phyloP scores from a whole-genome alignment of 1,140 invertebrate genomes.

The Sminthurides bifidus region DNA sequence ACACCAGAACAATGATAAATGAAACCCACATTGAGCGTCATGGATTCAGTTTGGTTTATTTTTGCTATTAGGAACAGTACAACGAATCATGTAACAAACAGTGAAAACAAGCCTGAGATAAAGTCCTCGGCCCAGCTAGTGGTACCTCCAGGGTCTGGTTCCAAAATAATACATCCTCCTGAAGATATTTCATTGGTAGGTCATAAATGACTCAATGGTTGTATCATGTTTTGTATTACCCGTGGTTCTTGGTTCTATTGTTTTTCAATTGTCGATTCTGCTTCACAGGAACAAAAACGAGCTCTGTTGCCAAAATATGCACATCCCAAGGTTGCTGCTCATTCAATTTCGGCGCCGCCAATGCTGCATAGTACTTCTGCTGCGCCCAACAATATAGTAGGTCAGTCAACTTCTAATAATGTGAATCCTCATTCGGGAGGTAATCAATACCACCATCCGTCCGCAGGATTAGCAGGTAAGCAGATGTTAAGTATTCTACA shows the following conservation, averaged over 20 bases:
- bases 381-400: not conserved
- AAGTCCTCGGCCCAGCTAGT: too few relatives aligned
- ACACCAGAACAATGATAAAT: constrained; percentile 8
- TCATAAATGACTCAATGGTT: not conserved
- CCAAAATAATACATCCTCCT: constrained; percentile 85
- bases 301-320: constrained; percentile 64
- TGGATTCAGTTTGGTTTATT: too few relatives aligned
- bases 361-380: constrained; percentile 9
- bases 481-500: not conserved
- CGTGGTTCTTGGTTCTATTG: too few relatives aligned
- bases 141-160: constrained; percentile 60
- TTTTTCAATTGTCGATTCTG: too few relatives aligned
- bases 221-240: too few relatives aligned
- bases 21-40: too few relatives aligned
- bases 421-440: constrained; percentile 19
- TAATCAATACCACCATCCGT: constrained; percentile 27
- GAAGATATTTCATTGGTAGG: constrained; percentile 78
- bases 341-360: constrained; percentile 30
- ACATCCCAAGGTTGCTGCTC: constrained; percentile 33
- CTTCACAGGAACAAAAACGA: constrained; percentile 65
- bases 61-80: too few relatives aligned
- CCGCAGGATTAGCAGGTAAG: constrained; percentile 22
- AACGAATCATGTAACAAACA: too few relatives aligned
- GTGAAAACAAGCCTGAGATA: too few relatives aligned
- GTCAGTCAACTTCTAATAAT: not conserved